phyloP scores from a whole-genome alignment of 1,140 invertebrate genomes.

The Eufriesea mexicana region DNA sequence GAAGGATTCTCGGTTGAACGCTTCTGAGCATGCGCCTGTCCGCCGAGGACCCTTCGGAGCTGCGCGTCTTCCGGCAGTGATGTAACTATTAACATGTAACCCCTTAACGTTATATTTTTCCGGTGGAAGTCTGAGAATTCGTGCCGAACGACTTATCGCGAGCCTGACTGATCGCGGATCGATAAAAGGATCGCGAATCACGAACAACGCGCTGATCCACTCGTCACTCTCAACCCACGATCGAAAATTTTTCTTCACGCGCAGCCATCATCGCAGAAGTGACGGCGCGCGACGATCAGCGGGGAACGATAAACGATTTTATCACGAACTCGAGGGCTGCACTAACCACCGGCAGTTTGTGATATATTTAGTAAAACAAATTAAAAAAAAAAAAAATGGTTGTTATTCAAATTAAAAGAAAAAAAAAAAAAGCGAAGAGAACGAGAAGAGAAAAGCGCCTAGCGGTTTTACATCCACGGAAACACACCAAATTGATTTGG shows the following conservation, averaged over 20 bases:
- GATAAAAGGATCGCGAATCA: too few relatives aligned
- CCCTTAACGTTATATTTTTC: constrained; percentile 81
- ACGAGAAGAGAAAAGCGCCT: constrained; percentile 66
- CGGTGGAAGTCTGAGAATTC: constrained; percentile 71
- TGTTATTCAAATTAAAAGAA: constrained; percentile 79
- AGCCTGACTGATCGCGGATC: not conserved
- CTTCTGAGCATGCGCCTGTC: not conserved
- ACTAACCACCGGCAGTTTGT: constrained; percentile 79
- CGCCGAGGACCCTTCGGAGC: constrained; percentile 58
- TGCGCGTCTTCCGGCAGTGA: constrained; percentile 75
- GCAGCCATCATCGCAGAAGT: too few relatives aligned
- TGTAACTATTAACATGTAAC: constrained; percentile 82
- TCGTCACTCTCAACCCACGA: too few relatives aligned
- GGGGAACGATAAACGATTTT: constrained; percentile 27
- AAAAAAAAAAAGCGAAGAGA: not conserved
- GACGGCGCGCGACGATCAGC: not conserved
- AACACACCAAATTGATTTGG: constrained; percentile 69
- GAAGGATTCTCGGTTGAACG: constrained; percentile 47
- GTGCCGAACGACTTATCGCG: constrained; percentile 16
- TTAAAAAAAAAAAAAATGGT: constrained; percentile 75
- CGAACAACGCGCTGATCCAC: too few relatives aligned
- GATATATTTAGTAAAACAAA: constrained; percentile 81
- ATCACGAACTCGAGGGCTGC: constrained; percentile 64
- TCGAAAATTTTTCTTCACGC: too few relatives aligned
- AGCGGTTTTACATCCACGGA: constrained; percentile 78